phyloP scores from a whole-genome alignment of 2,888 invertebrate genomes.

The Hemicrepidius hirtus region DNA sequence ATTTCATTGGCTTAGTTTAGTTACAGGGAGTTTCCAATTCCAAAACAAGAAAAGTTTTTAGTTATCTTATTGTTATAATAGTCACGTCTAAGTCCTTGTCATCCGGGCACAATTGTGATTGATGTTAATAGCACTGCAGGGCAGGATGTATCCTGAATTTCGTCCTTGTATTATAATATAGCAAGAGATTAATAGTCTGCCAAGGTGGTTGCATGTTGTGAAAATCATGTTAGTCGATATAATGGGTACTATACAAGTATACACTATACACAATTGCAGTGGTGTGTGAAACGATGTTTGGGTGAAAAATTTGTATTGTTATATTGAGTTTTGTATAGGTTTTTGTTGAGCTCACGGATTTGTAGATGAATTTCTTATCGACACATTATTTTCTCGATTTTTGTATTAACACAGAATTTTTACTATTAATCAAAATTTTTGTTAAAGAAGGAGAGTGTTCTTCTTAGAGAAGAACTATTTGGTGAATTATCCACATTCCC shows the following conservation, averaged over 20 bases:
- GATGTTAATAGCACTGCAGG: slow-evolving; percentile 7
- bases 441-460: too few species aligned
- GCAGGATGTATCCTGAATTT: slow-evolving; percentile 7
- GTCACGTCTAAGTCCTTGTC: slow-evolving; percentile 5
- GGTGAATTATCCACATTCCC: too few species aligned
- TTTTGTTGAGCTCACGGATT: too few species aligned
- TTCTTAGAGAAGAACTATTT: too few species aligned
- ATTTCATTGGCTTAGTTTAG: too few species aligned
- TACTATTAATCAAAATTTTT: too few species aligned
- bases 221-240: slow-evolving; percentile 20
- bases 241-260: too few species aligned
- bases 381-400: too few species aligned
- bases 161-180: slow-evolving; percentile 9
- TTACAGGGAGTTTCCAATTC: neutral
- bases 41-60: neutral
- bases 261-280: slow-evolving; percentile 18
- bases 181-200: slow-evolving; percentile 25
- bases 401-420: too few species aligned
- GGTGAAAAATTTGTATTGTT: neutral
- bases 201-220: slow-evolving; percentile 19
- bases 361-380: neutral
- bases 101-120: slow-evolving; percentile 16
- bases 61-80: neutral
- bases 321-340: too few species aligned
- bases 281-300: slow-evolving; percentile 5